Percentiles rank a stretch among this genome's conserved stretches.
These are phyloP conservation scores for Cryptotis parvus DNA, from an alignment of 2,113 vertebrate species.

Conservation along the genomic window DNA sequence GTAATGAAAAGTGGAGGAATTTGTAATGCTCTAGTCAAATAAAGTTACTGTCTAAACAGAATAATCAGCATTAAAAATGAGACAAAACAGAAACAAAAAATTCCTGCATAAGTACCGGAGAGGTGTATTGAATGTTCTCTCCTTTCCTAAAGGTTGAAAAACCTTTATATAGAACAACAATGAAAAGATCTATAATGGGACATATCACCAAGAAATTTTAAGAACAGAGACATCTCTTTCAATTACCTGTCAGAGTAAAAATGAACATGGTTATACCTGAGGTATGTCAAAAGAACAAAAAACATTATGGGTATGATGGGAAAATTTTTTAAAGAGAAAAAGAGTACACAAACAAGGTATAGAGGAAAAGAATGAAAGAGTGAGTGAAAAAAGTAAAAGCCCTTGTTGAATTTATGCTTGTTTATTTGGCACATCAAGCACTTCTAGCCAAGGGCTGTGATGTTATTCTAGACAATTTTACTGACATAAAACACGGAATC, in stretches of 20 bases:
- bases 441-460: constrained; percentile 39
- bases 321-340: background rate
- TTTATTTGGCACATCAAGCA: constrained; percentile 35
- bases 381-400: background rate
- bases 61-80: background rate
- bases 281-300: constrained; percentile 27
- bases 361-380: background rate
- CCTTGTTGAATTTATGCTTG: background rate
- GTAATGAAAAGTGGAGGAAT: constrained; percentile 44
- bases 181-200: background rate
- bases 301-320: background rate
- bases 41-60: constrained; percentile 38
- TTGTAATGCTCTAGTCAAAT: constrained; percentile 9
- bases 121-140: background rate
- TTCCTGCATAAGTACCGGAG: background rate
- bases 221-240: constrained; percentile 26
- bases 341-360: background rate
- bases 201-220: constrained; percentile 43
- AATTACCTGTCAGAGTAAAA: constrained; percentile 20
- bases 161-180: constrained; percentile 8
- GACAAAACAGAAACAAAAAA: background rate
- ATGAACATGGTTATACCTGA: background rate
- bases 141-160: background rate
- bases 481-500: constrained; percentile 63
- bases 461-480: constrained; percentile 72